Conservation (phyloP, 2,113 vertebrate species). For the Serilophus lunatus region DNA sequence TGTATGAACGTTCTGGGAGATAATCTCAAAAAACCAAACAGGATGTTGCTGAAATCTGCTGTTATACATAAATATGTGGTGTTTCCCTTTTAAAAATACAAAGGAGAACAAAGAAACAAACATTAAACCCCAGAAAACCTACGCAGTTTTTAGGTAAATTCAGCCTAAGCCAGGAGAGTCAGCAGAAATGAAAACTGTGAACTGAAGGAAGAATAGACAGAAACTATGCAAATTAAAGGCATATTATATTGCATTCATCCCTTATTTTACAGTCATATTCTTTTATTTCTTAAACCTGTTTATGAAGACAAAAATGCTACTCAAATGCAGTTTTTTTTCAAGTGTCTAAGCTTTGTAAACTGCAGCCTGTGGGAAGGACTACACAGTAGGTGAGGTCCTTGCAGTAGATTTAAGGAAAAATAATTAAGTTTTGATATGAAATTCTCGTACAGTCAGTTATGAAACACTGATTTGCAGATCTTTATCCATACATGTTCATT, state of each 20-base stretch:
- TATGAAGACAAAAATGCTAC: neutral
- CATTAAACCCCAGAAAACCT: neutral
- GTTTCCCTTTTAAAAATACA: neutral
- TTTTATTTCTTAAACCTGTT: neutral
- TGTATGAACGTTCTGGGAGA: fast-evolving
- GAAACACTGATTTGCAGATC: neutral
- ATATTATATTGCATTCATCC: neutral
- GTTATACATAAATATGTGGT: neutral
- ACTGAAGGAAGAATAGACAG: neutral
- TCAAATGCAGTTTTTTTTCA: neutral
- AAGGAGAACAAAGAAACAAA: neutral
- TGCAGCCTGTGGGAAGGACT: neutral
- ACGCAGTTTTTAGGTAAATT: neutral
- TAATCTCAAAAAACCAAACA: neutral
- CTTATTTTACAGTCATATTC: neutral
- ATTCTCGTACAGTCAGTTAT: neutral
- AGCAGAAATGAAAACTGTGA: neutral
- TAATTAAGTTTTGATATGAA: neutral
- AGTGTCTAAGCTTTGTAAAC: neutral
- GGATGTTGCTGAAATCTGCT: neutral
- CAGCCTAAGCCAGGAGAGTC: neutral
- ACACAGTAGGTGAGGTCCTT: neutral
- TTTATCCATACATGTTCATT: neutral
- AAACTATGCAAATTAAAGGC: neutral
- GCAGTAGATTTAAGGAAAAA: neutral